Percentiles rank a stretch among this genome's conserved stretches.
phyloP scores from a whole-genome alignment of 2,888 invertebrate species.

The Scelioninae gen. 2 region DNA sequence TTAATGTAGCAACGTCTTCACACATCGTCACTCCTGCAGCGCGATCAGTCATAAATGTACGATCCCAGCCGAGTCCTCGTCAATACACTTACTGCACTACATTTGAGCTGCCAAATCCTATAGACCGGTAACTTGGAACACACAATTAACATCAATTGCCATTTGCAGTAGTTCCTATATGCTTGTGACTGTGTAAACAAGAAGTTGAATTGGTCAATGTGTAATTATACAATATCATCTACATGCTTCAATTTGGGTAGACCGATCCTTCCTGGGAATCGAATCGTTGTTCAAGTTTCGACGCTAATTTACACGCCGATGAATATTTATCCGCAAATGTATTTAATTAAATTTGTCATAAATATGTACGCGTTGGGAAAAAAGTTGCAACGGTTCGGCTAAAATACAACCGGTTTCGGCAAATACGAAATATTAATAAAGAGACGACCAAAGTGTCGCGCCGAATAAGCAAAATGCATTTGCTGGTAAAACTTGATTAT shows the following conservation, averaged over 20 bases:
- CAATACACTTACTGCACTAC: slow-evolving; percentile 46
- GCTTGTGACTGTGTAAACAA: slow-evolving; percentile 42
- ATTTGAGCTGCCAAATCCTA: slow-evolving; percentile 52
- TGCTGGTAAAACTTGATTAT: too few species aligned
- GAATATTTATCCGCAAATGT: slow-evolving; percentile 2
- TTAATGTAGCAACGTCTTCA: slow-evolving; percentile 53
- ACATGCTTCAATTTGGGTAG: slow-evolving; percentile 36
- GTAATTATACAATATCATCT: slow-evolving; percentile 52
- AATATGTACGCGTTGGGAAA: slow-evolving; percentile 52
- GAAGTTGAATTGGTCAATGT: slow-evolving; percentile 45
- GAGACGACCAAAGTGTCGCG: too few species aligned
- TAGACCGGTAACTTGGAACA: slow-evolving; percentile 46
- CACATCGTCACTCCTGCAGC: slow-evolving; percentile 48
- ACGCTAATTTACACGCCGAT: slow-evolving; percentile 13
- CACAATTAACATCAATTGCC: slow-evolving; percentile 57
- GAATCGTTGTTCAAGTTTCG: slow-evolving; percentile 22
- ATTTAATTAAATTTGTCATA: slow-evolving; percentile 24
- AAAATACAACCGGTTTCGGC: too few species aligned
- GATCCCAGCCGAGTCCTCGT: slow-evolving; percentile 42
- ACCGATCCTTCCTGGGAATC: slow-evolving; percentile 38
- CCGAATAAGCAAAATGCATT: too few species aligned
- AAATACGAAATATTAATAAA: too few species aligned
- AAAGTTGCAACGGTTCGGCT: too few species aligned
- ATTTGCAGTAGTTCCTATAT: slow-evolving; percentile 46
- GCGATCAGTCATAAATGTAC: slow-evolving; percentile 56